phyloP scores from a whole-genome alignment of 2,797 vertebrate genomes.

The Atherinosoma microstoma region DNA sequence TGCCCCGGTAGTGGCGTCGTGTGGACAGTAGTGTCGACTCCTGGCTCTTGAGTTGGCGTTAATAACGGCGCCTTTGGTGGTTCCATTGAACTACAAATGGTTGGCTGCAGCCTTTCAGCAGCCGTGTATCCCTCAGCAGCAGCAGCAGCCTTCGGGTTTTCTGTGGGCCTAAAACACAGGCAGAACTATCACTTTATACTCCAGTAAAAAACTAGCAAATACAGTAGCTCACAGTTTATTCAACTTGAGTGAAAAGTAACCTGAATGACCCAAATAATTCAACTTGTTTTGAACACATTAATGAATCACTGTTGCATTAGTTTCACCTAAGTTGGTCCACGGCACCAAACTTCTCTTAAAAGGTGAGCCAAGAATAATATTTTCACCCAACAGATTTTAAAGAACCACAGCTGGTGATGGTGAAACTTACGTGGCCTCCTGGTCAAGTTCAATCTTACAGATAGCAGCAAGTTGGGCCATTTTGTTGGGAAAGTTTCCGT shows the following conservation, averaged over 20 bases:
- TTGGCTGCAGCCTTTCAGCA: slow-evolving; percentile 34
- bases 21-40: slow-evolving; percentile 43
- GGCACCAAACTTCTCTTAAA: neutral
- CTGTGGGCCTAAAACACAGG: slow-evolving; percentile 75
- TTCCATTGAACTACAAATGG: slow-evolving; percentile 25
- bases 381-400: neutral
- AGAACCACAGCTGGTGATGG: neutral
- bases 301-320: neutral
- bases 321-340: neutral
- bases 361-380: neutral
- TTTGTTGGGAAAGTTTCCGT: slow-evolving; percentile 79
- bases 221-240: neutral
- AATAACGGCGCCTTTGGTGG: slow-evolving; percentile 35
- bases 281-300: neutral
- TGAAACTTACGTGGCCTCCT: slow-evolving; percentile 85
- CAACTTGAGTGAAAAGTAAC: no score
- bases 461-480: slow-evolving; percentile 91
- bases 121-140: slow-evolving; percentile 20
- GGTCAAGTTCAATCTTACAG: slow-evolving; percentile 89
- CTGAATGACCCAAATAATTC: neutral
- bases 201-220: neutral
- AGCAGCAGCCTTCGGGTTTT: slow-evolving; percentile 55
- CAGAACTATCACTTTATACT: neutral
- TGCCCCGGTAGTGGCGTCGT: slow-evolving; percentile 61
- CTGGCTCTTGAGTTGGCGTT: slow-evolving; percentile 61